Percentiles rank a stretch among this genome's conserved stretches.
Conservation (phyloP, 2,888 invertebrate species). For the Ptychoptera contaminata region DNA sequence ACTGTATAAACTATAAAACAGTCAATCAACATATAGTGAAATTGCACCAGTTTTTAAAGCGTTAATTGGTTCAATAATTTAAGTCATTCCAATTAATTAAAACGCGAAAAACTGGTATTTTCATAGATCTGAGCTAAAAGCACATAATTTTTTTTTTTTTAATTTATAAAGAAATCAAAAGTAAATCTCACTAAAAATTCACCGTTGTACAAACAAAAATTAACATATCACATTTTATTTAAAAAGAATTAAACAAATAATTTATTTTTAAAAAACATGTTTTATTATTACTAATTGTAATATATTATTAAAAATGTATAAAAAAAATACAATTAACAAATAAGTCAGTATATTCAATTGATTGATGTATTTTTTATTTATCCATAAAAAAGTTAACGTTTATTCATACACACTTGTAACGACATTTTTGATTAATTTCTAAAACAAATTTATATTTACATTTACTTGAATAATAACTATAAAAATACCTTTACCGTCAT, state of each 20-base stretch:
- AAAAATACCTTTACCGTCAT: constrained; percentile 16
- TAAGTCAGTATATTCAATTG: background rate
- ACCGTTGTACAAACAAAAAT: too few species aligned
- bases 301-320: background rate
- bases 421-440: constrained; percentile 20
- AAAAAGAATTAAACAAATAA: constrained; percentile 1
- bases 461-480: constrained; percentile 18
- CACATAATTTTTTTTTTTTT: too few species aligned
- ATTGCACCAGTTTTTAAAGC: too few species aligned
- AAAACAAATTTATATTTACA: constrained; percentile 3
- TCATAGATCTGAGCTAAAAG: too few species aligned
- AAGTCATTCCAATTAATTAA: too few species aligned
- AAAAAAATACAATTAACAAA: constrained; percentile 1
- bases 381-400: constrained; percentile 8
- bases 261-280: background rate
- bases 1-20: too few species aligned
- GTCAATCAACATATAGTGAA: too few species aligned
- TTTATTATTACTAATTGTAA: background rate
- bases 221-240: too few species aligned
- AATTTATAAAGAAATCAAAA: too few species aligned
- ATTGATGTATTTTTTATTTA: background rate
- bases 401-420: constrained; percentile 27
- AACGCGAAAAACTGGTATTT: too few species aligned
- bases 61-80: too few species aligned
- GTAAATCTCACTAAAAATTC: too few species aligned